Base-by-base conservation (phyloP, 2,888 invertebrate species). In the Candidula unifasciata region DNA sequence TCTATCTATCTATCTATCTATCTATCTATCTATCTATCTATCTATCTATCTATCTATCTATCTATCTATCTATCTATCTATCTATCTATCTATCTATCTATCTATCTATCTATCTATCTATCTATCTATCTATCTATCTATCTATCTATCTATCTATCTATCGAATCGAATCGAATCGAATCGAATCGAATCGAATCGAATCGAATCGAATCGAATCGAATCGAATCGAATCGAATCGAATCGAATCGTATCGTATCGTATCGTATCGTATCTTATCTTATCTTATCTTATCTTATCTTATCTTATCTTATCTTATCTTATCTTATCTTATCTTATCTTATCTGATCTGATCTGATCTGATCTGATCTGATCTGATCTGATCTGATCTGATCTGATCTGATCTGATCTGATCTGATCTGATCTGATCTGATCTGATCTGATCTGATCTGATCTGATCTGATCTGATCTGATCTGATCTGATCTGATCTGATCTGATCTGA, bases 291-390 rank as follows among this genome's bases (percentile, higher is more conserved):
- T 13, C 77, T 24, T 13, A 44, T 13, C 77, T 52, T 77, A 77
- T 13, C 77, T 27, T 44, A 77, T 18, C 52, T 52, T 44, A 77
- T 54, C 77, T 52, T 6, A 77, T 54, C 77, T 77, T 16, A 77
- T n/a, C 77, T 77, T 16, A 77, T 54, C 52, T 77, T 16, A 77
- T 54, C 77, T 77, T 44, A 77, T n/a, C n/a, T n/a, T n/a, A n/a
- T n/a, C n/a, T n/a, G n/a, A n/a, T n/a, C n/a, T n/a, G n/a, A n/a
- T n/a, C 77, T 77, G 27, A 77, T 54, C 77, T 52, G 8, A 77
- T 44, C 77, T 77, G 8, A 77, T 54, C 52, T 77, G 8, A 77
- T 54, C 77, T 77, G 21, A 77, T 54, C 77, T 44, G 5, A 52
- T 54, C 52, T 77, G 3, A 77, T 54, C 77, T 24, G 30, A 77